A percentile compares a stretch with the other conserved stretches of the same genome.
phyloP scores from a whole-genome alignment of 2,113 vertebrate species.

The Silurus meridionalis region DNA sequence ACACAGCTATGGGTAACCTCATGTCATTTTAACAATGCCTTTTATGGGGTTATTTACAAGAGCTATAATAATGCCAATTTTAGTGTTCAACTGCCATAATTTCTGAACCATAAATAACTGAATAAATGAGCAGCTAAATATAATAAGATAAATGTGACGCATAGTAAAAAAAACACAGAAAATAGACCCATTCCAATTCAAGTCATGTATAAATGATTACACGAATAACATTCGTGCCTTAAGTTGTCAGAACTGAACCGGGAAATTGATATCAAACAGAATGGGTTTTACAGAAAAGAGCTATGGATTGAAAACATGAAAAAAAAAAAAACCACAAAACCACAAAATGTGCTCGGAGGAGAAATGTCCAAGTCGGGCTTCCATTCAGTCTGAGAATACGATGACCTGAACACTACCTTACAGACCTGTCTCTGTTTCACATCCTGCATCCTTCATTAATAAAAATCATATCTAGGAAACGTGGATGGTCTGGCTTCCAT shows the following conservation, averaged over 20 bases:
- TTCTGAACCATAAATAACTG: not conserved
- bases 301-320: slow-evolving; percentile 4
- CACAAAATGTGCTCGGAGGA: not conserved
- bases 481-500: not conserved
- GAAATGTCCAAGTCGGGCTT: slow-evolving; percentile 5
- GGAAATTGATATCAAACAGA: not conserved
- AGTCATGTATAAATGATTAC: not conserved
- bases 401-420: not conserved
- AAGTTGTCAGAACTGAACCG: not conserved
- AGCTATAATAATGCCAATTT: not conserved
- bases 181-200: not conserved
- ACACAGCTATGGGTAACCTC: not conserved
- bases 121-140: not conserved
- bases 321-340: not conserved
- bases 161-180: not conserved
- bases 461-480: not conserved
- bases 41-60: not conserved
- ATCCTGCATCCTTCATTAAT: not conserved
- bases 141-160: not conserved
- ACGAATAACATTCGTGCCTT: not conserved
- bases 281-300: not conserved
- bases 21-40: not conserved
- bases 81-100: not conserved
- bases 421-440: not conserved
- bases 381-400: not conserved